Conservation (phyloP, 1,140 invertebrate genomes). For the Euglossa dilemma region DNA sequence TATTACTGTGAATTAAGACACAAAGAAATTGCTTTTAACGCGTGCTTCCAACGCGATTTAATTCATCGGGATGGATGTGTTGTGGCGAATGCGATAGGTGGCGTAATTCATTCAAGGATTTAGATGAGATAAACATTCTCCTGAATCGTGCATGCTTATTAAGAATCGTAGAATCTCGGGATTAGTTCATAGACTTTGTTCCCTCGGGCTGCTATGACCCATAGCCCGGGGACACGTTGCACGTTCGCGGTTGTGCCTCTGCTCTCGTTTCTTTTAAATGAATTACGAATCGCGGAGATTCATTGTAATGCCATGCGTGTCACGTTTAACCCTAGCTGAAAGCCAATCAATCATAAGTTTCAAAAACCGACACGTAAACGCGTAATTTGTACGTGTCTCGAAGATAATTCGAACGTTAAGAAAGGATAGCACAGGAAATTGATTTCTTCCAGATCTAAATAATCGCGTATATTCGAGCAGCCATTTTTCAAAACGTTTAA, state of each 20-base stretch:
- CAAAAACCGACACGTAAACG: neutral
- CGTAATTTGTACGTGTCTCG: neutral
- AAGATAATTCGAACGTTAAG: neutral
- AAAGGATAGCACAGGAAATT: neutral
- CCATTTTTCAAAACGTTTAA: too few species aligned
- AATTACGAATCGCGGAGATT: constrained; percentile 13
- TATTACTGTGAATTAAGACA: neutral
- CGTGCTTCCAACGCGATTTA: too few species aligned
- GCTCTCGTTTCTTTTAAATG: constrained; percentile 24
- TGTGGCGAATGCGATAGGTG: neutral
- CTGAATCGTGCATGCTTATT: neutral
- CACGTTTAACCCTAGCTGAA: neutral
- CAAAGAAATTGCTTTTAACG: neutral
- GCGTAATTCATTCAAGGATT: neutral
- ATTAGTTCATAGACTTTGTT: constrained; percentile 64
- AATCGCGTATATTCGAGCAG: too few species aligned
- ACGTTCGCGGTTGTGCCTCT: neutral
- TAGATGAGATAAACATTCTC: neutral
- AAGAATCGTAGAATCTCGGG: constrained; percentile 56
- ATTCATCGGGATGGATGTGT: neutral
- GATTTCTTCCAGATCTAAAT: neutral
- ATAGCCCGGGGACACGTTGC: constrained; percentile 71
- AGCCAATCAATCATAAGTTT: constrained; percentile 13
- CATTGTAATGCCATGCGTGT: neutral
- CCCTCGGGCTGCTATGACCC: constrained; percentile 72